Evolutionary conservation across 2,113 vertebrate genomes (phyloP).

Genomic region (Eptesicus fuscus): DNA sequence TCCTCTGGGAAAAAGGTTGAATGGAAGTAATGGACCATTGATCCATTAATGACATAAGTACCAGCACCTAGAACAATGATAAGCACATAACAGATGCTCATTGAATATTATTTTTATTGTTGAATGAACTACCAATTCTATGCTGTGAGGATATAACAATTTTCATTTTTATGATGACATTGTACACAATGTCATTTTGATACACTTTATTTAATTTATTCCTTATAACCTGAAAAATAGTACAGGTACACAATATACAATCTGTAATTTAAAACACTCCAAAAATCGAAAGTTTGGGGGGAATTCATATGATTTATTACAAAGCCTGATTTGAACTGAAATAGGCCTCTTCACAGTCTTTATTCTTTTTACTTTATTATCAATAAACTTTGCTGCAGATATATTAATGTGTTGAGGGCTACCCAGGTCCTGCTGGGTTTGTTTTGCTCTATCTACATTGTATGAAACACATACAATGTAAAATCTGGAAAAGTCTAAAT

Average conservation of each 20-base stretch:
- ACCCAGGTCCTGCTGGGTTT: not conserved
- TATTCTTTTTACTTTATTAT: not conserved
- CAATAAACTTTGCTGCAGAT: not conserved
- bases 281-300: not conserved
- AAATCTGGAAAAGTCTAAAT: conserved; percentile 23
- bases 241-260: not conserved
- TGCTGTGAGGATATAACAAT: not conserved
- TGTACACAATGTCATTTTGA: not conserved
- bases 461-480: not conserved
- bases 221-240: not conserved
- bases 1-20: not conserved
- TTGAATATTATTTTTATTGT: not conserved
- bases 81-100: not conserved
- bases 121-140: not conserved
- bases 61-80: not conserved
- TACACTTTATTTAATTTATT: not conserved
- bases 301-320: not conserved
- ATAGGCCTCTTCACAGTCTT: not conserved
- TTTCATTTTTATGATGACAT: not conserved
- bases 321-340: conserved; percentile 9
- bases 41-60: not conserved
- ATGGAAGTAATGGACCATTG: not conserved
- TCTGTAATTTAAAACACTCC: not conserved
- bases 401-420: not conserved
- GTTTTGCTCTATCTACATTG: not conserved